Conservation (phyloP, 2,797 vertebrate species). For the Lophotriccus pileatus region DNA sequence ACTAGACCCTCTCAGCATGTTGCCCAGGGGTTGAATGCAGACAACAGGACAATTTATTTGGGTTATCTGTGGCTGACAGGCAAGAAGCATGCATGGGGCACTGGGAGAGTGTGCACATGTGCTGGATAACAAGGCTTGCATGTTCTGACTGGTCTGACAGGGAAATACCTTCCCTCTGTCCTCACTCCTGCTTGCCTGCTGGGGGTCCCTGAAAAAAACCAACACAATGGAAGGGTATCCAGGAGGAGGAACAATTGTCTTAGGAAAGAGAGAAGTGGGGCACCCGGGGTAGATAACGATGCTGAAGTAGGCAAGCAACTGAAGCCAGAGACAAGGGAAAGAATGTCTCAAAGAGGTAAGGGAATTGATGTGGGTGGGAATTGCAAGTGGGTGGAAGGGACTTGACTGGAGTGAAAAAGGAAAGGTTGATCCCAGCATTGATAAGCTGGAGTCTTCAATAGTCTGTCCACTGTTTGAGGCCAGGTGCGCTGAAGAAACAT, state of each 20-base stretch:
- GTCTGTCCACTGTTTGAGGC: background rate
- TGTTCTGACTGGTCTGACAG: background rate
- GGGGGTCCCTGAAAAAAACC: background rate
- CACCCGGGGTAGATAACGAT: rapidly evolving
- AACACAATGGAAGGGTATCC: background rate
- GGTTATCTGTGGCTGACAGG: background rate
- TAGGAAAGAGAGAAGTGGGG: background rate
- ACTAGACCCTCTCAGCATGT: background rate
- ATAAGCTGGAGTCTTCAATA: background rate
- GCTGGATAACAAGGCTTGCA: background rate
- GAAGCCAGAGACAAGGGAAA: background rate
- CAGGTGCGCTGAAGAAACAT: background rate
- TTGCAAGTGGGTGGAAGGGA: background rate
- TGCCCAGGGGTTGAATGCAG: background rate
- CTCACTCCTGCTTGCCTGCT: background rate
- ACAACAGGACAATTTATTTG: constrained; percentile 7
- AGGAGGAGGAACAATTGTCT: background rate
- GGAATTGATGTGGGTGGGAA: background rate
- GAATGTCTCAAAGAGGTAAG: background rate
- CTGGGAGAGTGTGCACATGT: rapidly evolving
- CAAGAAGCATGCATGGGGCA: background rate
- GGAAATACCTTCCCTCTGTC: background rate
- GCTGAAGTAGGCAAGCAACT: background rate
- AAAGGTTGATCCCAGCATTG: background rate
- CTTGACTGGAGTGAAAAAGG: background rate